These are phyloP conservation scores for Athrips mouffetella DNA, from an alignment of 2,888 invertebrate genomes.

Conservation along the genomic window DNA sequence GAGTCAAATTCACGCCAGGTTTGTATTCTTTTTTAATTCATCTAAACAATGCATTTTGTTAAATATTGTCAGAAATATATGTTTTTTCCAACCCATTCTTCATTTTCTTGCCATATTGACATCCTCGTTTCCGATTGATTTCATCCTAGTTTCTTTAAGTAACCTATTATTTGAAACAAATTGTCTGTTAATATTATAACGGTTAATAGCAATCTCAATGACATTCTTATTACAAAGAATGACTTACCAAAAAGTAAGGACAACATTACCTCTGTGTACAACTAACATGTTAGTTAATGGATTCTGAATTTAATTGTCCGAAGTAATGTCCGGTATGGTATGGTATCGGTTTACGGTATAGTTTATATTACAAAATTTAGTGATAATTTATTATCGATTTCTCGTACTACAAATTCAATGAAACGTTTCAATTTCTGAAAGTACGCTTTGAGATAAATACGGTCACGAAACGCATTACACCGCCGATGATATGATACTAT, in stretches of 20 bases:
- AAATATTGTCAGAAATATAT: background rate
- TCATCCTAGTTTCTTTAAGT: too few species aligned
- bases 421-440: background rate
- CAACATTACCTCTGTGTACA: too few species aligned
- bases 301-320: too few species aligned
- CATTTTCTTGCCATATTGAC: too few species aligned
- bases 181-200: background rate
- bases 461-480: constrained; percentile 9
- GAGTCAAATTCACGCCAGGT: constrained; percentile 93
- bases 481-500: background rate
- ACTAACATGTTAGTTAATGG: too few species aligned
- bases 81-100: too few species aligned
- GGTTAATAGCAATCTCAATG: background rate
- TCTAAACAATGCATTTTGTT: background rate
- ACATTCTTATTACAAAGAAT: too few species aligned
- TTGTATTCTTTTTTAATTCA: constrained; percentile 37
- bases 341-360: background rate
- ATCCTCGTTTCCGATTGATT: too few species aligned
- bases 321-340: background rate
- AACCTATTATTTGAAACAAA: too few species aligned
- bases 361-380: too few species aligned
- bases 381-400: background rate
- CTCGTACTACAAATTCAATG: background rate
- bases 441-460: background rate
- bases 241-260: too few species aligned